phyloP scores from a whole-genome alignment of 2,888 invertebrate species.

The Neoitamus cyanurus region DNA sequence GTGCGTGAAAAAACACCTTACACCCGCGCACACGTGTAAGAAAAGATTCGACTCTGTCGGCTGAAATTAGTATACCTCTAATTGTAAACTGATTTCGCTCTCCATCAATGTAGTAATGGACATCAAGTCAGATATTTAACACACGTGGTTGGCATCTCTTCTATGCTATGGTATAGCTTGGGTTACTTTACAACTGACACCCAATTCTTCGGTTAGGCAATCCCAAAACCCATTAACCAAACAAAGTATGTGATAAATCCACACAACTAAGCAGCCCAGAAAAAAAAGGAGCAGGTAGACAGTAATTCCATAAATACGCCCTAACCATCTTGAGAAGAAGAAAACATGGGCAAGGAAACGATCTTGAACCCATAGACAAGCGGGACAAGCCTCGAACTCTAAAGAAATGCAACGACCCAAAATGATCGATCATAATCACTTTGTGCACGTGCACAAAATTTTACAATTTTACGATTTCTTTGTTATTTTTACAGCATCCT shows the following conservation, averaged over 20 bases:
- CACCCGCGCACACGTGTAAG: too few relatives aligned
- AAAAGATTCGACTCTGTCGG: too few relatives aligned
- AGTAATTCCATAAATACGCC: background rate
- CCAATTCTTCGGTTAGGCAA: background rate
- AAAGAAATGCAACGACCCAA: background rate
- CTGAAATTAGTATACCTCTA: too few relatives aligned
- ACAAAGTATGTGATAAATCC: background rate
- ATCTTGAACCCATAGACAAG: background rate
- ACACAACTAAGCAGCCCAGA: background rate
- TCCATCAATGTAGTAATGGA: too few relatives aligned
- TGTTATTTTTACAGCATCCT: background rate
- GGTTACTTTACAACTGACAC: background rate
- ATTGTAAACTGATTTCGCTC: too few relatives aligned
- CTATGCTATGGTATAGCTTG: too few relatives aligned
- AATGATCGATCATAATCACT: background rate
- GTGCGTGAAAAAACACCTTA: too few relatives aligned
- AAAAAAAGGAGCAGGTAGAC: background rate
- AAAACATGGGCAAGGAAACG: background rate
- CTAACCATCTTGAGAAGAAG: background rate
- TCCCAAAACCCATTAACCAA: background rate
- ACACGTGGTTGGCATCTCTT: background rate
- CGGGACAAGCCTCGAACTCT: background rate
- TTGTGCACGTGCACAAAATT: constrained; percentile 5
- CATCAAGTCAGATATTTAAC: too few relatives aligned
- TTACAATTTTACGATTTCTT: background rate